phyloP scores from a whole-genome alignment of 2,888 invertebrate genomes.

The Tipula lateralis region DNA sequence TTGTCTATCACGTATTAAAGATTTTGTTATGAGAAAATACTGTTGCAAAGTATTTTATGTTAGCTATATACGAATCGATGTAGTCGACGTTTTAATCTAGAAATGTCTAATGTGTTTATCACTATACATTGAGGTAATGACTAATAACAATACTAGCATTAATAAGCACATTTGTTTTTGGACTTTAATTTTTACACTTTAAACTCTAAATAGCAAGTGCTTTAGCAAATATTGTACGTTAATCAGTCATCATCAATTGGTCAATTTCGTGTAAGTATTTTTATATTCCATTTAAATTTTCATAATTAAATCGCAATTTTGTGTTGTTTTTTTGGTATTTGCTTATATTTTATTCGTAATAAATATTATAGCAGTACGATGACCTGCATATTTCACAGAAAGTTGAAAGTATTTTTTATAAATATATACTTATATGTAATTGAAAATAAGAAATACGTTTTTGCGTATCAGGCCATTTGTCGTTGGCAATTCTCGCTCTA shows the following conservation, averaged over 20 bases:
- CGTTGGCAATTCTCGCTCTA: too few species aligned
- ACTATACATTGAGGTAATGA: too few species aligned
- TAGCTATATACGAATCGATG: not conserved
- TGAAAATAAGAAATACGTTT: too few species aligned
- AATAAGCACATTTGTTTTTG: not conserved
- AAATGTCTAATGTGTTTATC: too few species aligned
- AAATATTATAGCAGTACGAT: not conserved
- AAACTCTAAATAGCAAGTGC: too few species aligned
- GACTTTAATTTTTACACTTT: not conserved
- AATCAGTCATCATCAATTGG: not conserved
- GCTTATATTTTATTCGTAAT: not conserved
- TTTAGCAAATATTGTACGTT: not conserved
- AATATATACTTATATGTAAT: too few species aligned
- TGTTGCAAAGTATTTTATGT: not conserved
- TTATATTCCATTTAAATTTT: not conserved
- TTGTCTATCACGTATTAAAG: not conserved
- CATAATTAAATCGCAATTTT: not conserved
- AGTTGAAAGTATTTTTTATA: too few species aligned
- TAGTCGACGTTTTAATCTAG: not conserved
- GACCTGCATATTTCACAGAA: not conserved
- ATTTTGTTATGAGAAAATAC: not conserved
- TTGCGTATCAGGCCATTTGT: too few species aligned
- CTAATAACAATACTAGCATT: too few species aligned
- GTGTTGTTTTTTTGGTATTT: not conserved
- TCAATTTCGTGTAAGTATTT: too few species aligned